phyloP scores from a whole-genome alignment of 2,888 invertebrate genomes.

The Platycheirus albimanus region DNA sequence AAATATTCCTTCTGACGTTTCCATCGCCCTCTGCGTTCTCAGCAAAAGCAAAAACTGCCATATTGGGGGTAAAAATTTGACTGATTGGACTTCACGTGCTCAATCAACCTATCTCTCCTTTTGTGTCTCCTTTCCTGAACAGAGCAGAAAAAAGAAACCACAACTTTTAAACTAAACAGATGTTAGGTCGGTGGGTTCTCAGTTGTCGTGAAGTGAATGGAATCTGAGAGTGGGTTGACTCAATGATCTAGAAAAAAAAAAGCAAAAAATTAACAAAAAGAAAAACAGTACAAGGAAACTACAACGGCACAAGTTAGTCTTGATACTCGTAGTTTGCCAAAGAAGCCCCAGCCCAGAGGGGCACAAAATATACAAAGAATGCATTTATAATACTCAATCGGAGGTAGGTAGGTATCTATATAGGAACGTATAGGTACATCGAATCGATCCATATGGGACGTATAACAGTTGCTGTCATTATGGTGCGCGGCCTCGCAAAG shows the following conservation, averaged over 20 bases:
- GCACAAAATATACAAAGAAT: conserved; percentile 29
- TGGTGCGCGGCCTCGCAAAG: conserved; percentile 23
- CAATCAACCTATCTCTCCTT: conserved; percentile 24
- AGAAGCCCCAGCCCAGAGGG: neutral
- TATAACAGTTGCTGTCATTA: conserved; percentile 47
- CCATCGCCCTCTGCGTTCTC: conserved; percentile 53
- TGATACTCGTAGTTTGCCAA: neutral
- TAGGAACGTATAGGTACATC: neutral
- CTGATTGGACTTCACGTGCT: conserved; percentile 51
- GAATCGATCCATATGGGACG: conserved; percentile 32
- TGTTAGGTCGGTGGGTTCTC: conserved; percentile 14
- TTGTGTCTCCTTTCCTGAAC: no score
- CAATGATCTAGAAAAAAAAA: conserved; percentile 19
- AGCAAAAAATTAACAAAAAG: no score
- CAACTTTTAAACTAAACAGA: conserved; percentile 28
- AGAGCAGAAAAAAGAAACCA: conserved; percentile 23
- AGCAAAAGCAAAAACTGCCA: conserved; percentile 11
- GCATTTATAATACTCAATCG: conserved; percentile 30
- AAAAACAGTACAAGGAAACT: conserved; percentile 5
- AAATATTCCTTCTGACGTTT: conserved; percentile 50
- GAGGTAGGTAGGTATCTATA: no score
- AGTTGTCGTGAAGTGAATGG: no score
- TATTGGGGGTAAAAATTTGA: conserved; percentile 43
- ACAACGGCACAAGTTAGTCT: neutral
- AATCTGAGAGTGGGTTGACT: conserved; percentile 37